phyloP scores from a whole-genome alignment of 2,797 vertebrate species.

The Chloroceryle inda region DNA sequence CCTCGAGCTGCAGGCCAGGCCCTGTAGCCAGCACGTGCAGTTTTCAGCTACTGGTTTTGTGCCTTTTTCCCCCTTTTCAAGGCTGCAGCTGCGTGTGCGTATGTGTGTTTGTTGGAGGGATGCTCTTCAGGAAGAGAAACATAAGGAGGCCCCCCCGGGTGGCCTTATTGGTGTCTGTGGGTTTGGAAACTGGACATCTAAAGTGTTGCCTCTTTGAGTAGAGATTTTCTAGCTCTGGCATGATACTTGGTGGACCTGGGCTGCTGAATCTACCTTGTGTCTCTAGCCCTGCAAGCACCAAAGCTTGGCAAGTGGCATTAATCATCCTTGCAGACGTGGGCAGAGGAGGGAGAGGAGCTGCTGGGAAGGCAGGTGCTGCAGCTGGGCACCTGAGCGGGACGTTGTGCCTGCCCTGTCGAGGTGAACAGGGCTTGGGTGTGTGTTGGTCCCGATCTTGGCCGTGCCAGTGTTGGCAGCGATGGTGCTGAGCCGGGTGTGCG shows the following conservation, averaged over 20 bases:
- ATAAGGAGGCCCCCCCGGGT: not conserved
- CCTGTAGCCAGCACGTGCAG: not conserved
- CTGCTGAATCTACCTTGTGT: not conserved
- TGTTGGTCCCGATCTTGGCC: not conserved
- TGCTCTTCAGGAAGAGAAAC: not conserved
- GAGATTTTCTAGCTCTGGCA: not conserved
- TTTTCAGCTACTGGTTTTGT: not conserved
- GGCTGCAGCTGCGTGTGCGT: not conserved
- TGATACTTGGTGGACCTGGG: fast-evolving
- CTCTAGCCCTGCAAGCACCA: not conserved
- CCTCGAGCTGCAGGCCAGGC: fast-evolving
- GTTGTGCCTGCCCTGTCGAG: not conserved
- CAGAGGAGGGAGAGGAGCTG: not conserved
- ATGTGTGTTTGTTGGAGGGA: fast-evolving
- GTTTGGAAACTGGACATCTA: not conserved
- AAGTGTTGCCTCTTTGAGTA: not conserved
- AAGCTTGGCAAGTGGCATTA: not conserved
- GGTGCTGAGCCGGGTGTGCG: too few species aligned
- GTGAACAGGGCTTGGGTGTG: too few species aligned
- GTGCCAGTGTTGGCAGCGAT: not conserved
- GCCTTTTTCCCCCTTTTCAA: not conserved
- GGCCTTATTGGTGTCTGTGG: not conserved
- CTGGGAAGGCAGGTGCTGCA: not conserved
- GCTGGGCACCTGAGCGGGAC: fast-evolving
- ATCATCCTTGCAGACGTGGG: fast-evolving